Conservation (phyloP, 2,888 invertebrate genomes). For the Ceriagrion tenellum region DNA sequence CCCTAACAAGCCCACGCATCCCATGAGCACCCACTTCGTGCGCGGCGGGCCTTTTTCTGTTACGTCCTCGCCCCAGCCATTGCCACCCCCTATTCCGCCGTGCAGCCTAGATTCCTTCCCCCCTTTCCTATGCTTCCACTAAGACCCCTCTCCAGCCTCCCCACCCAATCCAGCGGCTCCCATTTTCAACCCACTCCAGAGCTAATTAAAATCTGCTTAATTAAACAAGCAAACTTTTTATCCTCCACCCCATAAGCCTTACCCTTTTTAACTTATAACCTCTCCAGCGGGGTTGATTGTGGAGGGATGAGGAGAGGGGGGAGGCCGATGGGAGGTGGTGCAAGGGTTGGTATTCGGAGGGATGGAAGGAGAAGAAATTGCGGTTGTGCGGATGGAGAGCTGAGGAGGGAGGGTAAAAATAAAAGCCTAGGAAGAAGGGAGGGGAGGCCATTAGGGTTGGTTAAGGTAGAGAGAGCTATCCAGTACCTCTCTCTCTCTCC, state of each 20-base stretch:
- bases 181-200: constrained; percentile 69
- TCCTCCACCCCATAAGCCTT: constrained; percentile 67
- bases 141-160: background rate
- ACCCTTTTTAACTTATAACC: constrained; percentile 62
- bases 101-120: background rate
- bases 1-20: too few relatives aligned
- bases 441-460: background rate
- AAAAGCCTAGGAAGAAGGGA: constrained; percentile 16
- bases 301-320: background rate
- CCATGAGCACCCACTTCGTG: background rate
- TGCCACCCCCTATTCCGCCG: background rate
- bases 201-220: constrained; percentile 71
- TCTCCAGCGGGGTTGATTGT: background rate
- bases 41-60: background rate
- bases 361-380: background rate
- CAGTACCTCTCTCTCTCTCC: background rate
- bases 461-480: constrained; percentile 11
- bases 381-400: too few relatives aligned
- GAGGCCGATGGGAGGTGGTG: background rate
- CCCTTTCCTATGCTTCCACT: constrained; percentile 66
- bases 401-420: too few relatives aligned
- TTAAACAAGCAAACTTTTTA: constrained; percentile 69
- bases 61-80: background rate
- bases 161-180: constrained; percentile 29
- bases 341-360: too few relatives aligned